Conservation (phyloP, 2,797 vertebrate species). For the Gymnocypris eckloni region DNA sequence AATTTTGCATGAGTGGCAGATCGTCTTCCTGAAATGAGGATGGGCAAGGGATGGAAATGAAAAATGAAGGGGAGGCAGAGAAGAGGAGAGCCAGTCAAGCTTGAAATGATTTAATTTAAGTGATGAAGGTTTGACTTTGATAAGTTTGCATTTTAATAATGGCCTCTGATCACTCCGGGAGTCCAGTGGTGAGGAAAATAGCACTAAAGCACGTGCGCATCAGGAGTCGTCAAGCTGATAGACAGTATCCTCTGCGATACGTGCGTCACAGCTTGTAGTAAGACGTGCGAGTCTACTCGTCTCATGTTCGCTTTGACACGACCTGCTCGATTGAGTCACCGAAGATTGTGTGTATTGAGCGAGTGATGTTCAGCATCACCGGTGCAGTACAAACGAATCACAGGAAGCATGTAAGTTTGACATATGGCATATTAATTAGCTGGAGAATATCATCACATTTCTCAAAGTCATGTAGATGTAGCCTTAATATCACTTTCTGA, state of each 20-base stretch:
- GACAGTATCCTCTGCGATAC: conserved; percentile 34
- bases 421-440: conserved; percentile 11
- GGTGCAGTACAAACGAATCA: neutral
- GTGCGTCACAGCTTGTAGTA: conserved; percentile 18
- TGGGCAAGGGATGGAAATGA: conserved; percentile 70
- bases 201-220: conserved; percentile 2
- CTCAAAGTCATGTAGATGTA: neutral
- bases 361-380: neutral
- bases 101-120: conserved; percentile 84
- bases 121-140: conserved; percentile 81
- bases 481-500: neutral
- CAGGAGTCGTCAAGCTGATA: conserved; percentile 38
- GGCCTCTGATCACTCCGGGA: conserved; percentile 64
- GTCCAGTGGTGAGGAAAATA: conserved; percentile 56
- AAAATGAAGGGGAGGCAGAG: conserved; percentile 68
- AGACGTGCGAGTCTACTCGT: neutral
- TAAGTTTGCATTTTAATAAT: conserved; percentile 78
- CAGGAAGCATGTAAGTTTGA: neutral
- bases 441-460: neutral
- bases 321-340: conserved; percentile 5
- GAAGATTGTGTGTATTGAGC: neutral
- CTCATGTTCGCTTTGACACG: conserved; percentile 27
- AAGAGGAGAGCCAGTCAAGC: conserved; percentile 72
- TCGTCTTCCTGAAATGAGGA: conserved; percentile 70
- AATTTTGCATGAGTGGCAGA: conserved; percentile 71